Base-by-base conservation (phyloP, 2,113 vertebrate species). In the Zosterops hypoxanthus region DNA sequence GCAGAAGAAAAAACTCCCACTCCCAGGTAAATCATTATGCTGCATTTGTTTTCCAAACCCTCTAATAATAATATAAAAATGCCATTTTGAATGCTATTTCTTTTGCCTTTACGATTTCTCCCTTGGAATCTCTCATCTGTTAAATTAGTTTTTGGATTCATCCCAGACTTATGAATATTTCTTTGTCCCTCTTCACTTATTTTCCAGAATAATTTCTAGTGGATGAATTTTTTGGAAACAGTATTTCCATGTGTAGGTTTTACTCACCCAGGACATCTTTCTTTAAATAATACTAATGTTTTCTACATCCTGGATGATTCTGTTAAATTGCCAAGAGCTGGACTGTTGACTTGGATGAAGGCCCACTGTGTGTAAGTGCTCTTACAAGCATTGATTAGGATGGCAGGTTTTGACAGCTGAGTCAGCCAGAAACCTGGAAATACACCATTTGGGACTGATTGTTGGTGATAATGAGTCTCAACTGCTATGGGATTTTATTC, bases 321-420 rank as follows among this genome's bases (percentile, higher is more conserved):
- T 49, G 2, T 89, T 88, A 90, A 73, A 70, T 82, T 90, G 63
- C 25, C 11, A 14, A 31, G 47, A 88, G 50, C 75, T 52, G 78
- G 71, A 59, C 71, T 0, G 3, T 66, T 88, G 63, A 20, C 55
- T 91, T 88, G 75, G 63, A 59, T 80, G 71, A 59, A 91, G 31
- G 55, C 39, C 29, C 33, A n/a, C 44, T 59, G 16, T 31, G 29
- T 92, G 25, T 49, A 82, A 86, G 36, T 33, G 73, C 33, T 91
- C 59, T 76, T 90, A 72, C 24, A 94, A 88, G 23, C 57, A 31
- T 34, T 77, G 84, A 89, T 91, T 84, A 46, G 69, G 57, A 77
- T 55, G 70, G 78, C 66, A 92, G 59, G 42, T 92, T 89, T 79
- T 89, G 84, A 90, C 87, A 95, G 82, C 81, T 85, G 85, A 94